These are phyloP conservation scores for Eriocheir sinensis DNA, from an alignment of 1,140 invertebrate genomes.

Conservation along the genomic window DNA sequence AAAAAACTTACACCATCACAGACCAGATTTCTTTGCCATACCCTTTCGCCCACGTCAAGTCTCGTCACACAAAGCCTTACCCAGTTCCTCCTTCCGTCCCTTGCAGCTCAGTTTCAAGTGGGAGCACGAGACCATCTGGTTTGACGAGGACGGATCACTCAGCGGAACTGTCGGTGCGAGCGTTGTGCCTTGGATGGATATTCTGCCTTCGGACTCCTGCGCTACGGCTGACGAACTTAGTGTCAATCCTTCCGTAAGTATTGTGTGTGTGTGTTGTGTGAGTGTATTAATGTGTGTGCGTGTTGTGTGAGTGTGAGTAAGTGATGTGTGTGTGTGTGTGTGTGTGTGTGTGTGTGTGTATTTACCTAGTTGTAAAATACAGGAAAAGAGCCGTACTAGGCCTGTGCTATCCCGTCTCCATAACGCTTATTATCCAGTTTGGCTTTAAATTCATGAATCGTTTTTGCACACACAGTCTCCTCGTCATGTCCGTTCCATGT, in stretches of 20 bases:
- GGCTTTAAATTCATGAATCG: too few species aligned
- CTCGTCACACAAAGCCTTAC: neutral
- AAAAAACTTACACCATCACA: too few species aligned
- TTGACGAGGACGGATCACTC: constrained; percentile 73
- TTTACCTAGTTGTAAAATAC: too few species aligned
- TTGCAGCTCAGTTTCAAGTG: constrained; percentile 70
- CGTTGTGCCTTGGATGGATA: constrained; percentile 63
- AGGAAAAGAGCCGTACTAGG: too few species aligned
- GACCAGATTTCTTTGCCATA: too few species aligned
- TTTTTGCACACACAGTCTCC: too few species aligned
- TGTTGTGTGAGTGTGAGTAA: too few species aligned
- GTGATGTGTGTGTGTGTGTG: too few species aligned
- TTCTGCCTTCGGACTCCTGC: constrained; percentile 52
- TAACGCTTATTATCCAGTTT: too few species aligned
- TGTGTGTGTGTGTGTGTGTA: too few species aligned
- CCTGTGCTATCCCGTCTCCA: too few species aligned
- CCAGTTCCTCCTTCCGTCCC: neutral
- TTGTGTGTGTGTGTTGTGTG: neutral
- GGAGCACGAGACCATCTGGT: constrained; percentile 72
- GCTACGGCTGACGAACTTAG: constrained; percentile 33
- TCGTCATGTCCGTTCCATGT: too few species aligned
- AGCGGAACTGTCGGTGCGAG: constrained; percentile 44
- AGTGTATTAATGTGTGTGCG: neutral
- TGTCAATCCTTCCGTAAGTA: constrained; percentile 55
- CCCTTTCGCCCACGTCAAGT: neutral